These are phyloP conservation scores for Amiota communis DNA, from an alignment of 2,888 invertebrate species.

Conservation along the genomic window DNA sequence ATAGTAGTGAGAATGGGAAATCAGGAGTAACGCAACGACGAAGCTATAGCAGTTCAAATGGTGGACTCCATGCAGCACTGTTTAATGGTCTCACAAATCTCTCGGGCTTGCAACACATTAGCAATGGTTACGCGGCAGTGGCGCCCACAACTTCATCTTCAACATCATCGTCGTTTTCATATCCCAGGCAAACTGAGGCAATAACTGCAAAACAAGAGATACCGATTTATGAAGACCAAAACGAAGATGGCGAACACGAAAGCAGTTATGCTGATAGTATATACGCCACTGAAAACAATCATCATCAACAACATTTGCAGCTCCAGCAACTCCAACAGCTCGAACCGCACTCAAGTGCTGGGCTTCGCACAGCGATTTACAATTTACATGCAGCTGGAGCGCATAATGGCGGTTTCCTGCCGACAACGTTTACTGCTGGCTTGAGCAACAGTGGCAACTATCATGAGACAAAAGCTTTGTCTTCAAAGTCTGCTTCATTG, in stretches of 20 bases:
- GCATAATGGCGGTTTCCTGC: constrained; percentile 58
- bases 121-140: constrained; percentile 59
- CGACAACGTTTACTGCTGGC: constrained; percentile 40
- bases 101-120: constrained; percentile 63
- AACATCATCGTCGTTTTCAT: neutral
- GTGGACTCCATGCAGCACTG: constrained; percentile 43
- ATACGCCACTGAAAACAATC: constrained; percentile 46
- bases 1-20: constrained; percentile 24
- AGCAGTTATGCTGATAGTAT: constrained; percentile 35
- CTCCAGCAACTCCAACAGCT: constrained; percentile 54
- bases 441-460: constrained; percentile 38
- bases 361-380: constrained; percentile 54
- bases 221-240: constrained; percentile 69
- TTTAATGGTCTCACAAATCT: constrained; percentile 67
- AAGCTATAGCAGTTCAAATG: constrained; percentile 42
- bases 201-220: constrained; percentile 61
- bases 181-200: constrained; percentile 46
- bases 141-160: constrained; percentile 43
- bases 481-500: constrained; percentile 28
- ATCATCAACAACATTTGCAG: constrained; percentile 50
- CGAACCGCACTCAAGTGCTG: constrained; percentile 48
- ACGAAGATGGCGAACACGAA: constrained; percentile 57
- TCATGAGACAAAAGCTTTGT: constrained; percentile 39
- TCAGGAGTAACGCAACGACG: constrained; percentile 40
- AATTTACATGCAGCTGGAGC: constrained; percentile 58